Evolutionary conservation across 92 coral and sea anemone species (phyloP).

Genomic region (Parazoanthus darwini): DNA sequence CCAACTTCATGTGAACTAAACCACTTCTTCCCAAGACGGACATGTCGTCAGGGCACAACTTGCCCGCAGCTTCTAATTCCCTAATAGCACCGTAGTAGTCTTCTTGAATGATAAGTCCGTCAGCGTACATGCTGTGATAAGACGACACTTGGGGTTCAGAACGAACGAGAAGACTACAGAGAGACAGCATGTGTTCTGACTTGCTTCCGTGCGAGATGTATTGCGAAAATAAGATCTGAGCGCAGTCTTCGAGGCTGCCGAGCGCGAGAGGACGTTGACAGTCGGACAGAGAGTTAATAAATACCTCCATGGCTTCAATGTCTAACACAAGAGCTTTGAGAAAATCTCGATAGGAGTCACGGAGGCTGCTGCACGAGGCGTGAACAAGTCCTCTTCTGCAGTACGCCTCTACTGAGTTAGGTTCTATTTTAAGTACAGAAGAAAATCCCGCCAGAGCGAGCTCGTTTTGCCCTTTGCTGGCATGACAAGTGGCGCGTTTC

Average conservation of each 20-base stretch:
- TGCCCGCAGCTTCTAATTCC: slow-evolving; percentile 72
- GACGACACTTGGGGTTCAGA: slow-evolving; percentile 56
- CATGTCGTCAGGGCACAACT: slow-evolving; percentile 65
- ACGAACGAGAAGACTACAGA: slow-evolving; percentile 75
- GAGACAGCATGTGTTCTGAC: slow-evolving; percentile 70
- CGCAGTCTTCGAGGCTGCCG: slow-evolving; percentile 69
- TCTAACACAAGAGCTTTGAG: slow-evolving; percentile 65
- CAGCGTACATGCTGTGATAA: slow-evolving; percentile 80
- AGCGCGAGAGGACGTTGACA: slow-evolving; percentile 54
- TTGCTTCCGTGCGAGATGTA: slow-evolving; percentile 67
- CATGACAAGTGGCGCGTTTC: slow-evolving; percentile 60
- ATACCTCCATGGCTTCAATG: slow-evolving; percentile 53
- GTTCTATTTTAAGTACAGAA: slow-evolving; percentile 50
- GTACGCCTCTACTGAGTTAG: slow-evolving; percentile 56
- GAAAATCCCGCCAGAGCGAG: slow-evolving; percentile 62
- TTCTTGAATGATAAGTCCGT: slow-evolving; percentile 76
- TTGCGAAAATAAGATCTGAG: slow-evolving; percentile 74
- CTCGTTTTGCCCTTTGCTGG: slow-evolving; percentile 41
- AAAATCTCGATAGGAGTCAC: slow-evolving; percentile 68
- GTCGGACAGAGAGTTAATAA: slow-evolving; percentile 67
- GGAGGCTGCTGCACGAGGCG: slow-evolving; percentile 33
- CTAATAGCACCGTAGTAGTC: slow-evolving; percentile 74
- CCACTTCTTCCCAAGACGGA: slow-evolving; percentile 80
- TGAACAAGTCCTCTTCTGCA: slow-evolving; percentile 59
- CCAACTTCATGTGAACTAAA: slow-evolving; percentile 76